Percentiles rank a stretch among this genome's conserved stretches.
phyloP scores from a whole-genome alignment of 2,888 invertebrate species.

The Clistopyga incitator region DNA sequence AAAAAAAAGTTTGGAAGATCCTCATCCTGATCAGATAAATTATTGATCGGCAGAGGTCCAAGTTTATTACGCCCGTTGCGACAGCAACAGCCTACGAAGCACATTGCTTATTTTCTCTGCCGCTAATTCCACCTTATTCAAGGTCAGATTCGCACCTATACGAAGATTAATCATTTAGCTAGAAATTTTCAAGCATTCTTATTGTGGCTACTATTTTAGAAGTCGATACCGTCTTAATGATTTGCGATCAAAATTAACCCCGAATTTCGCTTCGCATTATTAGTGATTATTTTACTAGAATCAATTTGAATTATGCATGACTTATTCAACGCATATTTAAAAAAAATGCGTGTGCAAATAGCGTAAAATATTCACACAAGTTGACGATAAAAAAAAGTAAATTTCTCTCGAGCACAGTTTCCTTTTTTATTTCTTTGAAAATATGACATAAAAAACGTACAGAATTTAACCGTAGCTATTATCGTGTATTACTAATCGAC shows the following conservation, averaged over 20 bases:
- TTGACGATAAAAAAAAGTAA: background rate
- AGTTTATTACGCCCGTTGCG: background rate
- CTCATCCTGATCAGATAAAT: background rate
- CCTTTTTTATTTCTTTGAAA: background rate
- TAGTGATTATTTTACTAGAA: background rate
- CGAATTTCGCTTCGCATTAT: background rate
- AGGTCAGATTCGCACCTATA: background rate
- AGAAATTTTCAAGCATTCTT: background rate
- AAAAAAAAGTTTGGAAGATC: too few species aligned
- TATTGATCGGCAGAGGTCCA: background rate
- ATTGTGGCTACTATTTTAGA: too few species aligned
- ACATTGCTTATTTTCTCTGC: background rate
- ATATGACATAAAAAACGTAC: background rate
- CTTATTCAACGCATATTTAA: background rate
- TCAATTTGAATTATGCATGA: background rate
- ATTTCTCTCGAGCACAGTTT: too few species aligned
- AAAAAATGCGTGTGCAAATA: background rate
- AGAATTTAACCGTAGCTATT: background rate
- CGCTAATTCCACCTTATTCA: background rate
- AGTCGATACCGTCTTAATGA: background rate
- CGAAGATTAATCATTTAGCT: background rate
- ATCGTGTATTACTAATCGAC: background rate
- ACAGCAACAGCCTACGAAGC: background rate
- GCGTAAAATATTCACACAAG: background rate
- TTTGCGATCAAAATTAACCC: too few species aligned